Evolutionary conservation across 2,113 vertebrate genomes (phyloP), one percentile per base, ranked within the genome.

Genomic region (Megaceryle maxima): DNA sequence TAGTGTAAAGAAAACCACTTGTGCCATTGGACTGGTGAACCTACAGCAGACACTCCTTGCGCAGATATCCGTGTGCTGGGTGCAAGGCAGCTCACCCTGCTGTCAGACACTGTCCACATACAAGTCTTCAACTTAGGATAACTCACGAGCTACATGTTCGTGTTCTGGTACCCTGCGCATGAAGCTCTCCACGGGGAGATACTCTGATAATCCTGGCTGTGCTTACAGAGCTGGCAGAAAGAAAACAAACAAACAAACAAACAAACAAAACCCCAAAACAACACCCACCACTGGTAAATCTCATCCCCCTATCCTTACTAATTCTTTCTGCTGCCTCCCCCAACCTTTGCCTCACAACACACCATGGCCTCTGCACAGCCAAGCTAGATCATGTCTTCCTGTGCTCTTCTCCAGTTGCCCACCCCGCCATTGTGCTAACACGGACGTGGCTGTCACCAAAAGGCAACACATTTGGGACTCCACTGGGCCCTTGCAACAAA

Each of bases 401-500:
- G 37, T 2, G 0, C 53, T 64, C 11, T 44, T 39, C 64, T 62
- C 59, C 43, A 51, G 48, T 3, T 37, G 57, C 73, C 50, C 35
- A 59, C 51, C 46, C 55, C 43, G 16, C 21, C 4, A 0, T 12
- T 19, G 43, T 2, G 26, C 69, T 37, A 15, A 37, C 15, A 31
- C 1, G 0, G 31, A 73, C 35, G 11, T 1, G 12, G 62, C 69
- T 24, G 37, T 24, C 69, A 26, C 9, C 35, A 24, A 35, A 25
- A 8, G 13, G 26, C 14, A 28, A 31, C 2, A 17, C 63, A 35
- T 5, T 13, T 11, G 41, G n/a, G 35, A 26, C 41, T 16, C 21
- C 35, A 63, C 14, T 1, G 1, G 22, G 48, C 48, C 48, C 48
- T 44, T 1, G 0, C 20, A 41, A 43, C 48, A 57, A 20, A 76